These are phyloP conservation scores for Heliconius ismenius DNA, from an alignment of 2,888 invertebrate genomes.

Conservation along the genomic window DNA sequence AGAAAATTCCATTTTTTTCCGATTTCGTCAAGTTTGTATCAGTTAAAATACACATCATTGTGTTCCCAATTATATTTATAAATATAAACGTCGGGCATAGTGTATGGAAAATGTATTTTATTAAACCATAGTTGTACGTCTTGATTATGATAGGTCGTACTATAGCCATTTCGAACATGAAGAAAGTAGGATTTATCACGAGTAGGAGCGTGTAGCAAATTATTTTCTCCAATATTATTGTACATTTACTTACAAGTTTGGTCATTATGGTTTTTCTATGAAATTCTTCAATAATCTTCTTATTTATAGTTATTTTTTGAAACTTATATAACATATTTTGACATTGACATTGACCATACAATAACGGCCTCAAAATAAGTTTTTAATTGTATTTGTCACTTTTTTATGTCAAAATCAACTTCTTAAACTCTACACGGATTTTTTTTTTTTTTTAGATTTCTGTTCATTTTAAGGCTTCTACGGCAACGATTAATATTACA, in stretches of 20 bases:
- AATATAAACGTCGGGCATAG: slow-evolving; percentile 55
- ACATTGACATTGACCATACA: not conserved
- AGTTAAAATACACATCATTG: slow-evolving; percentile 56
- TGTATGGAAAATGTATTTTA: slow-evolving; percentile 53
- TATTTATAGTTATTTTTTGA: not conserved
- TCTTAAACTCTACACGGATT: too few relatives aligned
- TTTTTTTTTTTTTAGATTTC: too few relatives aligned
- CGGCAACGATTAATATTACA: not conserved
- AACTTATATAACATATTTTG: not conserved
- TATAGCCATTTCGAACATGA: slow-evolving; percentile 58
- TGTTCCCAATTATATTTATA: slow-evolving; percentile 63
- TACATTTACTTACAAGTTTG: slow-evolving; percentile 25
- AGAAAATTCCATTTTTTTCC: slow-evolving; percentile 75
- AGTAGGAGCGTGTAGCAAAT: slow-evolving; percentile 51
- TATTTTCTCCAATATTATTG: slow-evolving; percentile 45
- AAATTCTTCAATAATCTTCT: not conserved
- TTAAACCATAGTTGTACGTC: slow-evolving; percentile 49
- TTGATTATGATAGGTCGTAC: slow-evolving; percentile 55
- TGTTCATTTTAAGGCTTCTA: not conserved
- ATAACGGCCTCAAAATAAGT: not conserved
- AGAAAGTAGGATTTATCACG: slow-evolving; percentile 57
- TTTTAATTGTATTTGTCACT: not conserved
- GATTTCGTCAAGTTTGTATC: slow-evolving; percentile 52
- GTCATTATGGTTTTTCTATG: slow-evolving; percentile 24
- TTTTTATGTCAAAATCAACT: too few relatives aligned